Percentiles rank a stretch among this genome's conserved stretches.
Evolutionary conservation across 1,140 invertebrate species (phyloP).

Genomic region (Heliconius nattereri): DNA sequence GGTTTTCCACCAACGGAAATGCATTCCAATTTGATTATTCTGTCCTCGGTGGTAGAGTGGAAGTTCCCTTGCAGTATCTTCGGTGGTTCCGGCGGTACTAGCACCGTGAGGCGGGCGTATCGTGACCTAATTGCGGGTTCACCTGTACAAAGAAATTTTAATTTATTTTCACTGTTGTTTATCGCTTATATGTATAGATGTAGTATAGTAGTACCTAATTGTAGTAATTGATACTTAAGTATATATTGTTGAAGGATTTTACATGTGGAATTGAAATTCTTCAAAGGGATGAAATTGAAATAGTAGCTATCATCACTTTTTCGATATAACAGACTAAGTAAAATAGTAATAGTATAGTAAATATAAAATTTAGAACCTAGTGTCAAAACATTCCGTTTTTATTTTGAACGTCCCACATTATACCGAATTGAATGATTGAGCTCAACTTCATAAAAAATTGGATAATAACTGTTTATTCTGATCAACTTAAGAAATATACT

Average conservation of each 20-base stretch:
- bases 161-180: slow-evolving; percentile 52
- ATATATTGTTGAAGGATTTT: not conserved
- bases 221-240: slow-evolving; percentile 37
- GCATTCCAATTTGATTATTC: slow-evolving; percentile 94
- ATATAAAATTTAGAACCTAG: no score
- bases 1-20: slow-evolving; percentile 94
- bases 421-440: no score
- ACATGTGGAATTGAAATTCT: no score
- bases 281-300: no score
- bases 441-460: no score
- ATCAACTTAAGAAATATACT: no score
- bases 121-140: slow-evolving; percentile 90
- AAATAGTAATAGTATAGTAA: no score
- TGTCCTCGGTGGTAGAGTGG: slow-evolving; percentile 92
- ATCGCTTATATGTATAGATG: slow-evolving; percentile 9
- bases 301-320: no score
- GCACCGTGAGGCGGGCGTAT: slow-evolving; percentile 91
- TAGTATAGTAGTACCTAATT: slow-evolving; percentile 20
- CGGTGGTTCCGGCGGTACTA: slow-evolving; percentile 94
- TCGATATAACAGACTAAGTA: no score
- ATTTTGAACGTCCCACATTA: no score
- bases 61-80: slow-evolving; percentile 91
- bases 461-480: no score
- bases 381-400: no score
- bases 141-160: slow-evolving; percentile 77